Conservation (phyloP, 2,797 vertebrate genomes). For the Sternotherus odoratus region DNA sequence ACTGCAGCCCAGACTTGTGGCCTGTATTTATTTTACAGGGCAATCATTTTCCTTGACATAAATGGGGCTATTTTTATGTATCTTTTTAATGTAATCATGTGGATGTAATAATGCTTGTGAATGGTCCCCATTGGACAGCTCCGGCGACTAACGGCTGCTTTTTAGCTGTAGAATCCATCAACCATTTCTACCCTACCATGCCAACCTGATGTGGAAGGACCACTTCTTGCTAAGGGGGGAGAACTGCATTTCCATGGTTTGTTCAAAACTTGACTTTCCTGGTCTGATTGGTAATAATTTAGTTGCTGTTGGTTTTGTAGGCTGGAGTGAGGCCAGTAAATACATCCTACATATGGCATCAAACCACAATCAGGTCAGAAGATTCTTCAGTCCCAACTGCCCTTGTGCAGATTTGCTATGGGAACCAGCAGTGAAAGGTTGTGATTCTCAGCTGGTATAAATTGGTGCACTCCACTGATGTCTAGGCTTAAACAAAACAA, state of each 20-base stretch:
- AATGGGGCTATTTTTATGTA: neutral
- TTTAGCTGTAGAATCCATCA: neutral
- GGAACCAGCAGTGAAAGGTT: neutral
- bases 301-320: neutral
- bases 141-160: neutral
- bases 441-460: neutral
- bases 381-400: neutral
- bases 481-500: neutral
- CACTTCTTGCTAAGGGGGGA: neutral
- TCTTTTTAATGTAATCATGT: neutral
- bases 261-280: neutral
- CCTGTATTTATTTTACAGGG: neutral
- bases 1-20: neutral
- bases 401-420: neutral
- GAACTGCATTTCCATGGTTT: neutral
- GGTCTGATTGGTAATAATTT: neutral
- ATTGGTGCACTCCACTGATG: neutral
- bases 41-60: neutral
- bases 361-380: too few relatives aligned
- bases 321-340: neutral
- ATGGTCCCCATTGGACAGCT: neutral
- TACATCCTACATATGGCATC: neutral
- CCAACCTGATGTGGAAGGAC: neutral
- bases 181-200: neutral
- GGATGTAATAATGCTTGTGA: neutral